Base-by-base conservation (phyloP, 2,797 vertebrate genomes). In the Scleropages formosus region DNA sequence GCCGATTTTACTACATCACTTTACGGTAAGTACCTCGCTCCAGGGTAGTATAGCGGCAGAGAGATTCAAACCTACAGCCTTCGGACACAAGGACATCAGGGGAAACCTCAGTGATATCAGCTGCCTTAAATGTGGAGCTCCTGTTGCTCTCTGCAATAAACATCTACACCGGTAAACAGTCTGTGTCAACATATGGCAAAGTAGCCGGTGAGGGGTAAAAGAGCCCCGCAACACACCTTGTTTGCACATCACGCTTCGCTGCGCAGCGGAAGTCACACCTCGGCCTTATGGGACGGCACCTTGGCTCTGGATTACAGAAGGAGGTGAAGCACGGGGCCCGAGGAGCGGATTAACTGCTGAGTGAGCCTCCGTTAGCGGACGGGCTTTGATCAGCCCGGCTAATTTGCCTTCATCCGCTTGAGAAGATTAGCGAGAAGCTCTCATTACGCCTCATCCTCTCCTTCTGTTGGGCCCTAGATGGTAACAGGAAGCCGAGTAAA, bases 371-470 rank as follows among this genome's bases (percentile, higher is more conserved):
- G n/a, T 61, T 53, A 69, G 46, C 11, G 67, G 18, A 49, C 20
- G 4, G n/a, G 49, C 67, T 69, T 69, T 69, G 67, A 69, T 69
- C 46, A 26, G 47, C 10, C 16, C 46, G 4, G 46, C 39, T 49
- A 49, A 68, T 69, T 49, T n/a, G 47, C n/a, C n/a, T 12, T 15
- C 46, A 24, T 46, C 9, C 67, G 67, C 26, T n/a, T 18, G 69
- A 56, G 10, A 26, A 53, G 31, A 66, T 66, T 66, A 31, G 62
- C 22, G 62, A 64, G 11, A 64, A 64, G 31, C 62, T 64, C 26
- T 64, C 22, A 27, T 64, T 26, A 31, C 10, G 39, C 39, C 20
- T 60, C 73, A 60, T 58, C 71, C 44, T 27, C 39, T 47, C n/a
- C 39, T 13, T 46, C n/a, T 22, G 44, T 44, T 10, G 12, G 70